A percentile compares a stretch with the other conserved stretches of the same genome.
phyloP scores from a whole-genome alignment of 2,113 vertebrate species.

The Megaleporinus macrocephalus region DNA sequence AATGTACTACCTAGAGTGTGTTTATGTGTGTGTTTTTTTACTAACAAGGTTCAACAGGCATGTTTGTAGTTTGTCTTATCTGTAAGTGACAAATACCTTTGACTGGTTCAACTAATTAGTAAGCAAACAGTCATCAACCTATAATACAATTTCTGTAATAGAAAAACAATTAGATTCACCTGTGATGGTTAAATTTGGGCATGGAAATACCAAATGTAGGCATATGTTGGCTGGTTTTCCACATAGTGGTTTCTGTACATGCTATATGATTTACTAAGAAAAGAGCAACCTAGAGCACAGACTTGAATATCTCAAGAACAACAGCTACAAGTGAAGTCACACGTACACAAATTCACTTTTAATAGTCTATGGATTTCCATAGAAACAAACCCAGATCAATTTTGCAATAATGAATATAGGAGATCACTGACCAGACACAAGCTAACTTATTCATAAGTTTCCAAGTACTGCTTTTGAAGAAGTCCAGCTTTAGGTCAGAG shows the following conservation, averaged over 20 bases:
- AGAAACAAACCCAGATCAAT: not conserved
- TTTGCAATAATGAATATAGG: not conserved
- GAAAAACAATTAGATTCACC: too few species aligned
- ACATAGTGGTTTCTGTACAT: not conserved
- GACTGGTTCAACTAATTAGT: not conserved
- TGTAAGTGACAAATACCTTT: not conserved
- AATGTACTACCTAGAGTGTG: too few species aligned
- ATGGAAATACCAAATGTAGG: not conserved
- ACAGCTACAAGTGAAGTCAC: too few species aligned
- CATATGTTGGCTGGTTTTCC: not conserved
- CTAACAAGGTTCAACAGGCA: slow-evolving; percentile 9
- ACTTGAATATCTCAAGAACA: not conserved
- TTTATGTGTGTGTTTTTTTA: not conserved
- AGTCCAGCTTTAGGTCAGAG: too few species aligned
- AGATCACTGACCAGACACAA: too few species aligned
- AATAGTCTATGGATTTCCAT: not conserved
- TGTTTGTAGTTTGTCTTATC: not conserved
- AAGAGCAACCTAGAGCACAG: not conserved
- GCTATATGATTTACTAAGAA: not conserved
- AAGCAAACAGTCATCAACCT: not conserved
- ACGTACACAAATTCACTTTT: too few species aligned
- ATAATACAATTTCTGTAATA: not conserved
- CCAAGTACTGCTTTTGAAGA: too few species aligned
- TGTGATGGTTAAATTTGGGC: too few species aligned
- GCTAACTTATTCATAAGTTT: too few species aligned